Conservation (phyloP, 2,113 vertebrate genomes). For the Mesembrinibis cayennensis region DNA sequence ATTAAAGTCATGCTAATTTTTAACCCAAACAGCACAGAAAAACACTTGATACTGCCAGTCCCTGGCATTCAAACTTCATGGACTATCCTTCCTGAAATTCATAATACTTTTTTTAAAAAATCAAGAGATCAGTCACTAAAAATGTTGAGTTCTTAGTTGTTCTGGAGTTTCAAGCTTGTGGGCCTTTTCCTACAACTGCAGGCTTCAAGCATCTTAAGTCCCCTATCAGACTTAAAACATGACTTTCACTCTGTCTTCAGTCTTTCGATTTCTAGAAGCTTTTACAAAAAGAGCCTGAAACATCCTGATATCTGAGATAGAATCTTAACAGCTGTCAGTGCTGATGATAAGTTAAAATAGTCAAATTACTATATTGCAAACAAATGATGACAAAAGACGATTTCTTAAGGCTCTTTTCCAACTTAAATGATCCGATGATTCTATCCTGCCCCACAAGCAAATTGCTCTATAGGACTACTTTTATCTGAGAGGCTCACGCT, state of each 20-base stretch:
- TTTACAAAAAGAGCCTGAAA: neutral
- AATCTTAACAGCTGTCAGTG: neutral
- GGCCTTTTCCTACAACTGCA: neutral
- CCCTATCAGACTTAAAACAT: neutral
- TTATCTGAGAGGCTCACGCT: rapidly evolving
- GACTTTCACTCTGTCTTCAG: neutral
- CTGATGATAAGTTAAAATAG: neutral
- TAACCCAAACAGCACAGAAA: neutral
- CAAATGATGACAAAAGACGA: neutral
- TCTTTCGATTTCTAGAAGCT: neutral
- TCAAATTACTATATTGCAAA: neutral
- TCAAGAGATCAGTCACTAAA: neutral
- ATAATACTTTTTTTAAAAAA: neutral
- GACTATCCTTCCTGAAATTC: neutral
- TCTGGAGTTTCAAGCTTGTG: neutral
- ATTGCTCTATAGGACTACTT: neutral
- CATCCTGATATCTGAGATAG: neutral
- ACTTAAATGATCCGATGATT: neutral
- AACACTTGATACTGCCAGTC: neutral
- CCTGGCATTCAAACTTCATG: neutral
- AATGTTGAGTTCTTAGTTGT: neutral
- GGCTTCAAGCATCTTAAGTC: neutral
- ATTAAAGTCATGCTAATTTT: neutral
- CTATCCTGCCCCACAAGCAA: neutral
- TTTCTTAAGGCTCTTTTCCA: neutral